Base-by-base conservation (phyloP, 2,888 invertebrate species). In the Linnaemya vulpina region DNA sequence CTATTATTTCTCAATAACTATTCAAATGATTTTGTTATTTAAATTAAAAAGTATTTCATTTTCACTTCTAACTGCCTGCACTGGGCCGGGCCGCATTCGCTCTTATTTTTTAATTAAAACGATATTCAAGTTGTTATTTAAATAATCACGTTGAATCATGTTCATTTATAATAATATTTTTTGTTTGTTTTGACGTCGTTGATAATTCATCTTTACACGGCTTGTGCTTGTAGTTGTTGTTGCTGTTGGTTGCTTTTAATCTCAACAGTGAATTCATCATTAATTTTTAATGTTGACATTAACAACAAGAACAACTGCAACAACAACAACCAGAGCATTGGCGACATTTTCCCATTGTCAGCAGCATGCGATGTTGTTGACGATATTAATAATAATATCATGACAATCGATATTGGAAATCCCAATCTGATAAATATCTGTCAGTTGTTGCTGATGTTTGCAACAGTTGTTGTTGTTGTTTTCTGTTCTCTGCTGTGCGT, bases 211-310 rank as follows among this genome's bases (percentile, higher is more conserved):
- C 46, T 46, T 58, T 43, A 43, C 60, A 53, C 62, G 60, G 30
- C 20, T 30, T 51, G 25, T 38, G 40, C 43, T 53, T 3, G 30
- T 30, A 30, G 2, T 46, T 58, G 10, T 63, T 40, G 1, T 17
- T 53, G 30, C 22, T 63, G 49, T 63, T 43, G 9, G 51, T 71
- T 63, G 55, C 58, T 60, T 76, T 82, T 71, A 82, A 82, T 82
- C 82, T 58, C 58, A 51, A 77, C 70, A 49, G 71, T 77, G 65
- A 83, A 77, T 83, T 83, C 71, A 73, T 83, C 76, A 83, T 83
- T 83, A 83, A 83, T 83, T 83, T 71, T 83, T 71, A 77, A 77
- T 83, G 65, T 77, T 77, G 65, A 60, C 71, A 77, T 65, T 49
- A 71, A 65, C 55, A 82, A 38, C 55, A 46, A 60, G 2, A 51